phyloP scores from a whole-genome alignment of 2,113 vertebrate genomes.

The Melanotaenia duboulayi region DNA sequence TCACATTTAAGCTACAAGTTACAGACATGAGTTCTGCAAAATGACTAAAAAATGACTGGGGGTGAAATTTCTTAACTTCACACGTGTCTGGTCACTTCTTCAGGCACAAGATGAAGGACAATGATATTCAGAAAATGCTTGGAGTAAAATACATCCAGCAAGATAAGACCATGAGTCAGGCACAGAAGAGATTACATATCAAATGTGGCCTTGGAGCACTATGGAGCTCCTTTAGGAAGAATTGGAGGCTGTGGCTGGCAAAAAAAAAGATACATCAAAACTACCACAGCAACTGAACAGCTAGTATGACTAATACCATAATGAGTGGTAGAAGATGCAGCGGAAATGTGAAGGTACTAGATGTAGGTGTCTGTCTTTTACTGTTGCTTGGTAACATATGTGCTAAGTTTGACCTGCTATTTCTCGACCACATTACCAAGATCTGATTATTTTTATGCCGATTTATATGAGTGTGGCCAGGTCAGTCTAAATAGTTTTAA shows the following conservation, averaged over 20 bases:
- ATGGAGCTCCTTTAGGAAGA: neutral
- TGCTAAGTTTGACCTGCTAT: too few relatives aligned
- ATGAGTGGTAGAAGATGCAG: too few relatives aligned
- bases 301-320: too few relatives aligned
- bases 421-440: too few relatives aligned
- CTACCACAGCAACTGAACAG: neutral
- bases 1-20: neutral
- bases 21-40: slow-evolving; percentile 15
- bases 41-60: slow-evolving; percentile 15
- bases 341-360: too few relatives aligned
- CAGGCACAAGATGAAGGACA: slow-evolving; percentile 15
- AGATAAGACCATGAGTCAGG: slow-evolving; percentile 8
- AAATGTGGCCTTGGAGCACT: slow-evolving; percentile 10
- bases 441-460: too few relatives aligned
- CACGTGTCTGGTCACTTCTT: slow-evolving; percentile 8
- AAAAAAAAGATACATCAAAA: slow-evolving; percentile 1
- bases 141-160: slow-evolving; percentile 23
- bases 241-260: slow-evolving; percentile 6
- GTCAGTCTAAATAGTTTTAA: slow-evolving; percentile 10
- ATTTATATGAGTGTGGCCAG: neutral
- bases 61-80: slow-evolving; percentile 4
- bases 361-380: too few relatives aligned
- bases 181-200: slow-evolving; percentile 26
- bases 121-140: slow-evolving; percentile 22
- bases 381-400: too few relatives aligned